Evolutionary conservation across 2,113 vertebrate species (phyloP).

Genomic region (Rhagologus leucostigma): DNA sequence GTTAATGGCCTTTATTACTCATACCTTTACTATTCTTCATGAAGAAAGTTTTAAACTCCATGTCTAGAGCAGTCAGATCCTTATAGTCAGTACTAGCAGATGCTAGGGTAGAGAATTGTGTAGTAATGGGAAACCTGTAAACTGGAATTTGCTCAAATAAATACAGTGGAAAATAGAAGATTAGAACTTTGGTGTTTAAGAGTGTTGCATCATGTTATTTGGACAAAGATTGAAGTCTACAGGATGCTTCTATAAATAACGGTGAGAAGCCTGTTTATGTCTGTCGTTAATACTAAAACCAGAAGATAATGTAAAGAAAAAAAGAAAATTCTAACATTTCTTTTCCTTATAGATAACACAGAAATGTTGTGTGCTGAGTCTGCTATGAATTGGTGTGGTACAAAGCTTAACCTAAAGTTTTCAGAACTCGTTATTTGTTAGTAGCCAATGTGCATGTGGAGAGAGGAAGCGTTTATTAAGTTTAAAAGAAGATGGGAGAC

Average conservation of each 20-base stretch:
- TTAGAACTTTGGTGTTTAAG: neutral
- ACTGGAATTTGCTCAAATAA: neutral
- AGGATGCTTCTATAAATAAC: rapidly evolving
- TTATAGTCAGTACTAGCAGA: neutral
- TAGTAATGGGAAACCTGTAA: neutral
- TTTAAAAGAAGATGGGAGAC: neutral
- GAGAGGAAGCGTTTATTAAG: neutral
- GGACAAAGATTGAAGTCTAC: neutral
- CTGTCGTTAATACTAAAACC: neutral
- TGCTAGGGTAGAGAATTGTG: neutral
- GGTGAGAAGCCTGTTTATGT: neutral
- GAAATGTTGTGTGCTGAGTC: neutral
- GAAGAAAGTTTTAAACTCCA: neutral
- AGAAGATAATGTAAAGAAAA: neutral
- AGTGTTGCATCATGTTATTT: neutral
- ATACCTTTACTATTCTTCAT: neutral
- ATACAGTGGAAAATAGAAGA: neutral
- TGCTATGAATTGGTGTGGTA: neutral
- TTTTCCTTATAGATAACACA: neutral
- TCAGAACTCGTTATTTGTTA: neutral
- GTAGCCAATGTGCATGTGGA: neutral
- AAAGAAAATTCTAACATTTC: neutral
- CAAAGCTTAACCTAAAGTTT: neutral
- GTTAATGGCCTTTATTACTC: neutral
- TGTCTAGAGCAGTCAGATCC: neutral